These are phyloP conservation scores for Lophochroa leadbeateri DNA, from an alignment of 2,113 vertebrate species.

Conservation along the genomic window DNA sequence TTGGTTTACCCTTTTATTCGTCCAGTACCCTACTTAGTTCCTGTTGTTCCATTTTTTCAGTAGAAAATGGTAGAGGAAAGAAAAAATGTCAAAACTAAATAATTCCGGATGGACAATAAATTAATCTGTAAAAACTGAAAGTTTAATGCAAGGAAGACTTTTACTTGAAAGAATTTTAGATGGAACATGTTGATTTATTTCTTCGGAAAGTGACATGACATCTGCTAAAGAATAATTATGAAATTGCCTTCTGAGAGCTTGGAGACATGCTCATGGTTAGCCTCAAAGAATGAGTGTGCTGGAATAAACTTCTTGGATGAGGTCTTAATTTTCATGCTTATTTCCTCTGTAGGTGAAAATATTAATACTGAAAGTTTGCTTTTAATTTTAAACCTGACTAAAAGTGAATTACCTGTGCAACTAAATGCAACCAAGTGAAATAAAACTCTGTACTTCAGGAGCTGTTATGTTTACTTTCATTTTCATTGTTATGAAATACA, in stretches of 20 bases:
- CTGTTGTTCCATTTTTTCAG: neutral
- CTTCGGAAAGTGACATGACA: neutral
- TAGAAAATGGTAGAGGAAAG: neutral
- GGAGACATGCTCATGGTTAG: neutral
- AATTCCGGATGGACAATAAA: neutral
- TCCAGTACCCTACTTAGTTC: neutral
- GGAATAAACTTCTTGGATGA: neutral
- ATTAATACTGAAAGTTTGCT: neutral
- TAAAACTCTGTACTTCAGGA: neutral
- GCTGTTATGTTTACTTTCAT: neutral
- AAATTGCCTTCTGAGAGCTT: neutral
- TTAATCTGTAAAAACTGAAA: neutral
- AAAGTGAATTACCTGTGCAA: neutral
- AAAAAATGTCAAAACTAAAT: neutral
- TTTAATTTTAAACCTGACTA: neutral
- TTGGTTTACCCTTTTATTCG: neutral
- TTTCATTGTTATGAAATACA: neutral
- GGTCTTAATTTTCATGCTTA: neutral
- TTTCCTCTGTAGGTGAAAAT: neutral
- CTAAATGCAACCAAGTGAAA: neutral
- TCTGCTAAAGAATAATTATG: neutral
- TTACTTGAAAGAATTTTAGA: neutral
- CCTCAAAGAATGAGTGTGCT: fast-evolving
- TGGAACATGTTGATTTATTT: neutral
- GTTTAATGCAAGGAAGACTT: neutral